Conservation (phyloP, 2,797 vertebrate species). For the Coreius guichenoti region DNA sequence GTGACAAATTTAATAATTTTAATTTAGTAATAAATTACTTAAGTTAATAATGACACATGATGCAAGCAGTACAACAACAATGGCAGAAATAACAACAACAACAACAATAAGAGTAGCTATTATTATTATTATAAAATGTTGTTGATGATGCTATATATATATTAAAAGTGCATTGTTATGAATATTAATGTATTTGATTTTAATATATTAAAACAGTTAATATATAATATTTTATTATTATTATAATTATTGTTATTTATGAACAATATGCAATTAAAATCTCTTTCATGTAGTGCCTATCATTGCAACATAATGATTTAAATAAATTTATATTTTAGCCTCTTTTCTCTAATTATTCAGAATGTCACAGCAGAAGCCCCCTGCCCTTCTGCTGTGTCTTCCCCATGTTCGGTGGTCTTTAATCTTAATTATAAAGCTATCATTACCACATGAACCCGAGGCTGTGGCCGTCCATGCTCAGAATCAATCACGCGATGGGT, state of each 20-base stretch:
- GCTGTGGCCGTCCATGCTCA: slow-evolving; percentile 77
- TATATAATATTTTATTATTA: background rate
- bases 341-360: slow-evolving; percentile 78
- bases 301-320: slow-evolving; percentile 17
- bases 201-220: background rate
- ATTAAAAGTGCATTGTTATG: background rate
- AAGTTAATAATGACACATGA: background rate
- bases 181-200: background rate
- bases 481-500: slow-evolving; percentile 79
- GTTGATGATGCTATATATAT: background rate
- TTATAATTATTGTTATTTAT: background rate
- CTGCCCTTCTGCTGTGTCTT: slow-evolving; percentile 77
- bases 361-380: slow-evolving; percentile 75
- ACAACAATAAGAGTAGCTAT: background rate
- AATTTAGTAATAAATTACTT: background rate
- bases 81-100: background rate
- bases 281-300: background rate
- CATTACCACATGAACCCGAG: slow-evolving; percentile 80
- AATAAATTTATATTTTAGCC: slow-evolving; percentile 62
- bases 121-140: background rate
- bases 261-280: background rate
- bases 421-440: slow-evolving; percentile 88
- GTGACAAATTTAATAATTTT: background rate
- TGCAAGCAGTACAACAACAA: background rate
- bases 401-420: slow-evolving; percentile 78